Conservation (phyloP, 2,797 vertebrate genomes). For the Pelochelys cantorii region DNA sequence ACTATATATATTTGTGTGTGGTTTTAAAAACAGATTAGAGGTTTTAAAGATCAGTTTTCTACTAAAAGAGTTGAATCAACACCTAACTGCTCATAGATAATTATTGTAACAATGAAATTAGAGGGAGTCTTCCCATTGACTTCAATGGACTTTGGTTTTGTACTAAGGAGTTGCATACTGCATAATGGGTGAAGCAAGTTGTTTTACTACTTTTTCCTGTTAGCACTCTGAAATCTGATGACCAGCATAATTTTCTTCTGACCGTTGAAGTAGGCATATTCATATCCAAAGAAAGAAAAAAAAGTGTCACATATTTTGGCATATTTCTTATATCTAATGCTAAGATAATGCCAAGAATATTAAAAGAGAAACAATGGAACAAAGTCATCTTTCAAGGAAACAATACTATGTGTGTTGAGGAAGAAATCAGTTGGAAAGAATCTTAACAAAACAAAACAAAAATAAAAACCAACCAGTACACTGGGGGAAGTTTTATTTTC, state of each 20-base stretch:
- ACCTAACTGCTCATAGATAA: neutral
- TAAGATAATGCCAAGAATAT: neutral
- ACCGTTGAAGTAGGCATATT: accelerated
- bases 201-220: neutral
- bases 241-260: accelerated
- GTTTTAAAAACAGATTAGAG: neutral
- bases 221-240: neutral
- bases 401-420: neutral
- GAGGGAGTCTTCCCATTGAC: neutral
- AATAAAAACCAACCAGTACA: neutral
- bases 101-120: neutral
- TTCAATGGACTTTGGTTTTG: neutral
- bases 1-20: neutral
- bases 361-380: neutral
- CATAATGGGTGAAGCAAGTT: neutral
- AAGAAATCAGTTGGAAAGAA: neutral
- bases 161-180: accelerated
- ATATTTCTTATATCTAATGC: neutral
- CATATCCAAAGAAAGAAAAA: neutral
- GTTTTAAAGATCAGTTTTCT: neutral
- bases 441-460: neutral
- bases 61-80: neutral
- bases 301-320: neutral
- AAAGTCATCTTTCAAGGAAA: neutral
- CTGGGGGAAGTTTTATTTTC: neutral